These are phyloP conservation scores for Capitulum mitella DNA, from an alignment of 2,888 invertebrate species.

Conservation along the genomic window DNA sequence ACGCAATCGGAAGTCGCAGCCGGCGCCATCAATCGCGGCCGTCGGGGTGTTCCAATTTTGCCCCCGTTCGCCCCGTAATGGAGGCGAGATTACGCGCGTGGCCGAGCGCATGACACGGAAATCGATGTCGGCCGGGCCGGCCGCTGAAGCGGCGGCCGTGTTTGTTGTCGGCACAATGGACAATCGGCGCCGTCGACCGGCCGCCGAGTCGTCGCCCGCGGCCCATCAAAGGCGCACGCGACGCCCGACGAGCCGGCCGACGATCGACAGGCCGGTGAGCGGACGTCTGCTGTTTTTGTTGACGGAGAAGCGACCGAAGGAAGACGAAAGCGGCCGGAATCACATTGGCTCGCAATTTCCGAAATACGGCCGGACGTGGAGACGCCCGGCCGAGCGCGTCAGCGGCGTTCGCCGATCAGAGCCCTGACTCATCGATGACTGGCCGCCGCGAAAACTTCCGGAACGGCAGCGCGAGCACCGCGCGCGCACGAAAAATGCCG, in stretches of 20 bases:
- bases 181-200: background rate
- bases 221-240: background rate
- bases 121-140: background rate
- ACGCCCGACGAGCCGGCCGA: background rate
- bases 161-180: background rate
- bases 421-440: too few relatives aligned
- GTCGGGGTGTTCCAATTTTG: background rate
- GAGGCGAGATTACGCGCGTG: background rate
- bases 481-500: too few relatives aligned
- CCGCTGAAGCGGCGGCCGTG: background rate
- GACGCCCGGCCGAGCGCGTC: too few relatives aligned
- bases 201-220: background rate
- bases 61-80: background rate
- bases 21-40: background rate
- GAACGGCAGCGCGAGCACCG: too few relatives aligned
- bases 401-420: too few relatives aligned
- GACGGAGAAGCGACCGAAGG: background rate
- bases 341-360: background rate
- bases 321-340: background rate
- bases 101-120: background rate
- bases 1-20: too few relatives aligned
- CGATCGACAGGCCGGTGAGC: background rate
- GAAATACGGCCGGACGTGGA: too few relatives aligned
- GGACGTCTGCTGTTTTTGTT: background rate
- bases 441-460: too few relatives aligned